Base-by-base conservation (phyloP, 2,797 vertebrate genomes). In the Ispidina picta region DNA sequence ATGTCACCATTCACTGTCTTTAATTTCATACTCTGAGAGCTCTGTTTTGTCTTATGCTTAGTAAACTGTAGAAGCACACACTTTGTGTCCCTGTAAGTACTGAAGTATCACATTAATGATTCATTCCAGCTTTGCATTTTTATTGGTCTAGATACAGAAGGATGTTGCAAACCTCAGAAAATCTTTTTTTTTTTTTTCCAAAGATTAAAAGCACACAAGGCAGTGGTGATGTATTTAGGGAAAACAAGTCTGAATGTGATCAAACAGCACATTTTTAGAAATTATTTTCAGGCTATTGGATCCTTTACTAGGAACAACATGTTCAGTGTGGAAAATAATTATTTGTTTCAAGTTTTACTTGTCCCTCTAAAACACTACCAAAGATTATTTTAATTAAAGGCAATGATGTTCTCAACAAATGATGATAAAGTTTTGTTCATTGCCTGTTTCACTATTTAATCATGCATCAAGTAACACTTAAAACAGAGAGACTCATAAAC, bases 21-120 rank as follows among this genome's bases (percentile, higher is more conserved):
- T 76, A 76, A 83, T 94, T 87, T 90, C 88, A 70, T 64, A 92
- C 60, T 89, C 59, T 52, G 80, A 76, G 37, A 85, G 69, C 25
- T 90, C 80, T 31, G 13, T 59, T 86, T 89, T 56, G 37, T 73
- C 76, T 58, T 62, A 33, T 65, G 63, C n/a, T 86, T 31, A 55
- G 51, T 51, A 43, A 71, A 60, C 22, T 73, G 60, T 3, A 86
- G 60, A 81, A 94, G 80, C 31, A 51, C 26, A 37, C 16, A 48
- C 29, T 60, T 22, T 52, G 26, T 15, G 10, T 28, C 43, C 13
- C 31, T 20, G 51, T 28, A 55, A 71, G 79, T 48, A 92, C 5
- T 51, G 13, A 83, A 74, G 48, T 9, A 55, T 44, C 75, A 56
- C 17, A 62, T 74, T 58, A 90, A 91, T 58, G 37, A 56, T n/a